phyloP scores from a whole-genome alignment of 2,113 vertebrate species.

The Trematocara variabile region DNA sequence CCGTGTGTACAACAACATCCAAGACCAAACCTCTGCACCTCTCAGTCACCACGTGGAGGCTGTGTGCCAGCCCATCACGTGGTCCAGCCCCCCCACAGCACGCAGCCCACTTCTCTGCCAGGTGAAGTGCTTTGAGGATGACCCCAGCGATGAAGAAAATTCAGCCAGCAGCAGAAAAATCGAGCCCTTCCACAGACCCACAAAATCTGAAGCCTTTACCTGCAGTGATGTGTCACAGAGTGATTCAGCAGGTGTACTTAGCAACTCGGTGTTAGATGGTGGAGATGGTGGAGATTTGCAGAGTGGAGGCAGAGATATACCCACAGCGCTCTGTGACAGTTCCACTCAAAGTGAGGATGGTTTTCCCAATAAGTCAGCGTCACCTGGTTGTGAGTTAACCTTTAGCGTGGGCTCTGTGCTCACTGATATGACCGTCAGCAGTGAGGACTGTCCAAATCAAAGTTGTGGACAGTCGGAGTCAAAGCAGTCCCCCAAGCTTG shows the following conservation, averaged over 20 bases:
- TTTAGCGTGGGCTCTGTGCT: constrained; percentile 4
- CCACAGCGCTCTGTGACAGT: constrained; percentile 55
- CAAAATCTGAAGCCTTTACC: constrained; percentile 7
- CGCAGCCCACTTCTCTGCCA: constrained; percentile 83
- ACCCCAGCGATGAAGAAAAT: constrained; percentile 75
- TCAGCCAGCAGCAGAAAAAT: constrained; percentile 13
- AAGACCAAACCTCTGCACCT: constrained; percentile 3
- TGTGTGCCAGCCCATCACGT: constrained; percentile 68
- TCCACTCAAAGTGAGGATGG: constrained; percentile 63
- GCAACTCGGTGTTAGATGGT: constrained; percentile 55
- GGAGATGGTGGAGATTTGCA: constrained; percentile 54
- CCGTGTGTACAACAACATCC: constrained; percentile 18
- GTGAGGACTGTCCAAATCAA: constrained; percentile 33
- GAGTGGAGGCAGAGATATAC: constrained; percentile 50
- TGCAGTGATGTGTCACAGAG: constrained; percentile 1
- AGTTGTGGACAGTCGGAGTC: constrained; percentile 75
- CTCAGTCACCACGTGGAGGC: constrained; percentile 62
- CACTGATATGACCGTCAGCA: constrained; percentile 62
- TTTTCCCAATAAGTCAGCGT: rapidly evolving
- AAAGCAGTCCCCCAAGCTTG: constrained; percentile 82
- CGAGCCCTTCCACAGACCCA: constrained; percentile 37
- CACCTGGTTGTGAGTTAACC: constrained; percentile 44
- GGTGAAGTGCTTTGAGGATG: constrained; percentile 79
- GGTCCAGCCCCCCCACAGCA: constrained; percentile 73
- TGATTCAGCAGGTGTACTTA: constrained; percentile 35